Evolutionary conservation across 2,113 vertebrate genomes (phyloP), one percentile per base, ranked within the genome.

Genomic region (Oenanthe oenanthe): DNA sequence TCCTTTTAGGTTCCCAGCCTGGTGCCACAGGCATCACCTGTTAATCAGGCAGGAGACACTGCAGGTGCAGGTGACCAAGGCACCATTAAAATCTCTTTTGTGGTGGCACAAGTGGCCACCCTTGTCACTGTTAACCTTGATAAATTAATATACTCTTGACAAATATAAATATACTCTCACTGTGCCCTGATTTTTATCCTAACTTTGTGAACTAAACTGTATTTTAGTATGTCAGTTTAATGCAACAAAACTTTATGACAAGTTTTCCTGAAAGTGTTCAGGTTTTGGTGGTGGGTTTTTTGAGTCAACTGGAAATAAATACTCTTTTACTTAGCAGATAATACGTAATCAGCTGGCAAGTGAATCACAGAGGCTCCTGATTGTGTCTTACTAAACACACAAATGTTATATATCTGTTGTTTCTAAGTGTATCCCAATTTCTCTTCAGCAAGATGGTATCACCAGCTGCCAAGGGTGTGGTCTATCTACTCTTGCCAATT

Each of bases 261-360:
- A 65, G 47, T 84, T 94, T 87, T 89, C 36, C 24, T 20, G 50
- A 62, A 88, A 42, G 5, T 47, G 22, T 70, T 70, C 6, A 18
- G 9, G 3, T 50, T 74, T 80, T 75, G 42, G 12, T 63, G 15
- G 26, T 50, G 17, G 11, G 2, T 0, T 76, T 81, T 61, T 71
- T 36, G 2, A 61, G 34, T 88, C 43, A 90, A 15, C 62, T 74
- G 48, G 31, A 77, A 96, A 95, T 95, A 97, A 96, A 94, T 95
- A 91, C 83, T 97, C 71, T 97, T 98, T 98, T 96, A 85, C 97
- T 97, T 97, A 97, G 90, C 92, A 97, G 94, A 72, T 97, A 96
- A 95, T 93, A 89, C 67, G 76, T 93, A 89, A 96, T 95, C 93
- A 95, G 60, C 79, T 92, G 90, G 82, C 88, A 97, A 96, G 68